Percentiles rank a stretch among this genome's conserved stretches.
Conservation (phyloP, 2,888 invertebrate species). For the Acanthopleura granulata region DNA sequence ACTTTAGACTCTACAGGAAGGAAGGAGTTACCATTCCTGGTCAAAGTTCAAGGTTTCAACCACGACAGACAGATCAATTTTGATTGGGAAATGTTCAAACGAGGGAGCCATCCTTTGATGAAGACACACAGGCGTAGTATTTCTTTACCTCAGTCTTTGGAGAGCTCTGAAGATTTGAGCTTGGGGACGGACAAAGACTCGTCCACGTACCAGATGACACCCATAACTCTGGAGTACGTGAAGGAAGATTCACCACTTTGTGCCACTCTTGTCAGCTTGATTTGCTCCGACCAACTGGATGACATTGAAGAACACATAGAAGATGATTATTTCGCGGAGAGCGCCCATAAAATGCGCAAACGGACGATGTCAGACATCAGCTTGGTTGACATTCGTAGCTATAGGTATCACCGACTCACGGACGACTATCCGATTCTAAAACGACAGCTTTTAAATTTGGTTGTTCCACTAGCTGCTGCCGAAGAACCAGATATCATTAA, state of each 20-base stretch:
- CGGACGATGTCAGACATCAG: conserved; percentile 52
- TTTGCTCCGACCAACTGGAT: conserved; percentile 60
- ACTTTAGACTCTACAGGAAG: conserved; percentile 36
- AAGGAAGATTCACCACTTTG: conserved; percentile 57
- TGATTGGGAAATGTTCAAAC: conserved; percentile 38
- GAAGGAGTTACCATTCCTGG: conserved; percentile 44
- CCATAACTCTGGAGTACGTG: conserved; percentile 61
- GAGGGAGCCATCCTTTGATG: neutral
- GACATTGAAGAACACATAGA: conserved; percentile 51
- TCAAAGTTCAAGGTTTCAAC: conserved; percentile 39
- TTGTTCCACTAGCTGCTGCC: conserved; percentile 57
- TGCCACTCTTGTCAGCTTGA: conserved; percentile 61
- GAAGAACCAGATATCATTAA: conserved; percentile 54
- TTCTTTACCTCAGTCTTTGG: conserved; percentile 26
- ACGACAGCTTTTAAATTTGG: conserved; percentile 54
- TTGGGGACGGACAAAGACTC: conserved; percentile 17
- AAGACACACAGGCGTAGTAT: conserved; percentile 27
- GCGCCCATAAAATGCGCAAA: conserved; percentile 10
- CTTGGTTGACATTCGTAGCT: conserved; percentile 59
- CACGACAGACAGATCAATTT: conserved; percentile 47
- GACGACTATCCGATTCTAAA: conserved; percentile 57
- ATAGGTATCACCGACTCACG: conserved; percentile 57
- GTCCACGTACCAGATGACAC: conserved; percentile 48
- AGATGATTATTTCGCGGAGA: conserved; percentile 47
- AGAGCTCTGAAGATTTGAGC: conserved; percentile 24